Base-by-base conservation (phyloP, 2,888 invertebrate species). In the Cenopis cana region DNA sequence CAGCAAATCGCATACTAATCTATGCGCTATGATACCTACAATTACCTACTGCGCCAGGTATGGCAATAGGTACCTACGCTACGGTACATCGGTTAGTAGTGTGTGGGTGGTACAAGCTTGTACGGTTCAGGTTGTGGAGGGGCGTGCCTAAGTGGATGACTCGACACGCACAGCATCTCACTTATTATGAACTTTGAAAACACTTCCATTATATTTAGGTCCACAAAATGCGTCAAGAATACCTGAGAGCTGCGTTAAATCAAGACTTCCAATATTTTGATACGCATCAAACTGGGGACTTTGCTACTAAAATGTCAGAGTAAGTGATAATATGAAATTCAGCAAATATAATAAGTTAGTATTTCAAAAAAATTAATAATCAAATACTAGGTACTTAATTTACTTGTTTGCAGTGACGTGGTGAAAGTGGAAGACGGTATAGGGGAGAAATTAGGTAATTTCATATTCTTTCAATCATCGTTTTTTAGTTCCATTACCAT, bases 371-470 rank as follows among this genome's bases (percentile, higher is more conserved):
- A 33, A 33, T 33, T n/a, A n/a, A n/a, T n/a, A n/a, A 33, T 33
- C 5, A 33, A 33, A 33, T 33, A 33, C 9, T 33, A 3, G 5
- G 2, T 33, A 33, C 33, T 8, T 33, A 33, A 9, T 60, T 9
- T 29, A 66, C 20, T 66, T 66, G 66, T 61, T 84, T 82, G 33
- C 81, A 97, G 96, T 78, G 96, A 96, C 86, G 91, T 97, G 0
- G 90, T 94, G 3, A 97, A 96, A 88, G 91, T 97, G 75, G 97
- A 97, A 88, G 97, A 97, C 75, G 98, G 97, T 12, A 95, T 97
- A 52, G 97, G 97, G 0, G 98, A 98, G 84, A 98, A 98, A 83
- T 91, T 97, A 46, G 95, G 96, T 0, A 95, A 96, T 74, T 96
- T 97, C 79, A 82, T 96, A 8, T 96, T 96, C 84, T 96, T 95